Conservation (phyloP, 2,888 invertebrate species). For the Miltochrista miniata region DNA sequence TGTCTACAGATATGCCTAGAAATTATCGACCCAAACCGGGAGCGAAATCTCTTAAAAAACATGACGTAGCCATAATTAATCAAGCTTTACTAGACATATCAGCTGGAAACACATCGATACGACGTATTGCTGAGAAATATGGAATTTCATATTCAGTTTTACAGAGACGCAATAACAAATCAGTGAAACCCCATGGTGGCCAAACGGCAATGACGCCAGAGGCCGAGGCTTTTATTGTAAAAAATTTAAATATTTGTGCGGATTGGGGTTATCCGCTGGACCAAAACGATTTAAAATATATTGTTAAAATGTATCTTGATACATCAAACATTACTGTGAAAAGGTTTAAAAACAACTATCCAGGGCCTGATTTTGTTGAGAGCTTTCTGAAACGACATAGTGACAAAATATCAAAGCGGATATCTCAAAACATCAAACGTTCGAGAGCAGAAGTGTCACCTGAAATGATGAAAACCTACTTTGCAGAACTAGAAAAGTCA, state of each 20-base stretch:
- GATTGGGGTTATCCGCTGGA: constrained; percentile 31
- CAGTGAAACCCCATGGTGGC: constrained; percentile 23
- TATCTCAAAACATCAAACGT: constrained; percentile 31
- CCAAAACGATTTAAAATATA: neutral
- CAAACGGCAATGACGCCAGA: constrained; percentile 16
- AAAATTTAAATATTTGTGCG: constrained; percentile 26
- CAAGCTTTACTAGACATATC: no score
- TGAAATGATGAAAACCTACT: constrained; percentile 23
- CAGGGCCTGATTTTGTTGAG: no score
- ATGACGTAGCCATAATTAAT: no score
- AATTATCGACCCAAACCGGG: no score
- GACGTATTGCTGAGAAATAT: constrained; percentile 14
- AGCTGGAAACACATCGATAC: no score
- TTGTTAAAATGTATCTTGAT: no score
- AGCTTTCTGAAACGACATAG: no score
- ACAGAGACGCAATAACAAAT: constrained; percentile 8
- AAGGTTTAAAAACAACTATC: no score
- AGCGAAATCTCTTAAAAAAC: no score
- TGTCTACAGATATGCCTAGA: no score
- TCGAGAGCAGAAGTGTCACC: constrained; percentile 25
- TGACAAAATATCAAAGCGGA: constrained; percentile 16
- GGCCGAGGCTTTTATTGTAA: constrained; percentile 17
- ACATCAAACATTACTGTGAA: no score
- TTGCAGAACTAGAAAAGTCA: constrained; percentile 20
- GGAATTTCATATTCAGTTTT: constrained; percentile 19